phyloP scores from a whole-genome alignment of 2,888 invertebrate species.

The Clostera curtula region DNA sequence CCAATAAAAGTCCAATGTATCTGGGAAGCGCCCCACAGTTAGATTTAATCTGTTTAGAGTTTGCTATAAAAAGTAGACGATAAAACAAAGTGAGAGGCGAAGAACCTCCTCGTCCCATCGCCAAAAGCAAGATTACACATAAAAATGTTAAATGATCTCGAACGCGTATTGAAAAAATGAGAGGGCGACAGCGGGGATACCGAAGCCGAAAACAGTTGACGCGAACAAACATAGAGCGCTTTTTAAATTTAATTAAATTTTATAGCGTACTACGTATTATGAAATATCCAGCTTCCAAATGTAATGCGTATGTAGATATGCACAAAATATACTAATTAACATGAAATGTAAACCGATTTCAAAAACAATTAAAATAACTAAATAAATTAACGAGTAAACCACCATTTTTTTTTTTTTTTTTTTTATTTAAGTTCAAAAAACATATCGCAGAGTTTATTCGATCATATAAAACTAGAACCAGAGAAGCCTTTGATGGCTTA shows the following conservation, averaged over 20 bases:
- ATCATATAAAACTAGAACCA: too few relatives aligned
- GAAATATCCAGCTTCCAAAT: too few relatives aligned
- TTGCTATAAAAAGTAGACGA: slow-evolving; percentile 62
- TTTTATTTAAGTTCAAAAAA: too few relatives aligned
- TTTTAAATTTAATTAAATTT: slow-evolving; percentile 1
- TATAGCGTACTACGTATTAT: slow-evolving; percentile 9
- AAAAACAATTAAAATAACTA: too few relatives aligned
- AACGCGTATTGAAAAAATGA: slow-evolving; percentile 71
- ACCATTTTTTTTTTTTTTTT: too few relatives aligned
- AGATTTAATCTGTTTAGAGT: slow-evolving; percentile 70
- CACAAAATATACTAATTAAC: too few relatives aligned
- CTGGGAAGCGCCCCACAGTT: slow-evolving; percentile 45
- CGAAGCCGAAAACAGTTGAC: slow-evolving; percentile 26
- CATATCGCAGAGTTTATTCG: too few relatives aligned
- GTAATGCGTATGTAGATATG: too few relatives aligned
- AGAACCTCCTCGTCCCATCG: slow-evolving; percentile 66
- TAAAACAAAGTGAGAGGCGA: slow-evolving; percentile 67
- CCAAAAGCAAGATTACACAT: slow-evolving; percentile 70
- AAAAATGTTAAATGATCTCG: slow-evolving; percentile 73
- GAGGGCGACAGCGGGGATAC: slow-evolving; percentile 58
- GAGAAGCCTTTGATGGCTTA: too few relatives aligned
- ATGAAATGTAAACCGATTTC: too few relatives aligned
- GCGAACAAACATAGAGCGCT: slow-evolving; percentile 21
- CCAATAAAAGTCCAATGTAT: slow-evolving; percentile 46
- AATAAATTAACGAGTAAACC: too few relatives aligned